Evolutionary conservation across 2,888 invertebrate genomes (phyloP), one percentile per base, ranked within the genome.

Genomic region (Chorisops tibialis): DNA sequence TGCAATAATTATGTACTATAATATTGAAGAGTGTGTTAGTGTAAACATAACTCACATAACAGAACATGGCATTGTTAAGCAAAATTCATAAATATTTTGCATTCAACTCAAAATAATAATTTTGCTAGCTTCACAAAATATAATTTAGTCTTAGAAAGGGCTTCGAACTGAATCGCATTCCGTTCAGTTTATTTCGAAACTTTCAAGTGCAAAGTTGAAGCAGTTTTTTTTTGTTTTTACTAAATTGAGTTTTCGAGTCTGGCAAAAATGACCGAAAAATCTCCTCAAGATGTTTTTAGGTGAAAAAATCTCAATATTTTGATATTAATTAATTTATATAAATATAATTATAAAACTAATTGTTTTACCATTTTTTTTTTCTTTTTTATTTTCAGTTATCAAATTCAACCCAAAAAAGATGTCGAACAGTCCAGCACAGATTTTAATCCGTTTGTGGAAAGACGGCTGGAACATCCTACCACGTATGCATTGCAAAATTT

Each of bases 361-460:
- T 30, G 5, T 30, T 7, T 30, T 30, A 2, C 1, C 30, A 24
- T 61, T 64, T 67, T 62, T 61, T 56, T 16, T 35, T 48, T 65
- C 47, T 48, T 67, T n/a, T 66, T 65, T 58, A 51, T 63, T 68
- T 73, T 11, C 63, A 77, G 76, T 68, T 73, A 75, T 65, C 74
- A 73, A 69, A 76, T 77, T 47, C 72, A 73, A 61, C 74, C 75
- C 12, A 49, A 71, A 58, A 75, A 75, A 69, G 87, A 90, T 79
- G 78, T 80, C 35, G 90, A 90, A 76, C 79, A 82, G 48, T 81
- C 76, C 65, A 75, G 77, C 66, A 72, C 75, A 66, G 78, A 79
- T 61, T 91, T 83, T 73, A 88, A 92, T 79, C 91, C 91, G 0
- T 91, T 92, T 75, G 76, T 81, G 48, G 86, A 87, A 68, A 81